Base-by-base conservation (phyloP, 1,140 invertebrate genomes). In the Tetraneura akinire region DNA sequence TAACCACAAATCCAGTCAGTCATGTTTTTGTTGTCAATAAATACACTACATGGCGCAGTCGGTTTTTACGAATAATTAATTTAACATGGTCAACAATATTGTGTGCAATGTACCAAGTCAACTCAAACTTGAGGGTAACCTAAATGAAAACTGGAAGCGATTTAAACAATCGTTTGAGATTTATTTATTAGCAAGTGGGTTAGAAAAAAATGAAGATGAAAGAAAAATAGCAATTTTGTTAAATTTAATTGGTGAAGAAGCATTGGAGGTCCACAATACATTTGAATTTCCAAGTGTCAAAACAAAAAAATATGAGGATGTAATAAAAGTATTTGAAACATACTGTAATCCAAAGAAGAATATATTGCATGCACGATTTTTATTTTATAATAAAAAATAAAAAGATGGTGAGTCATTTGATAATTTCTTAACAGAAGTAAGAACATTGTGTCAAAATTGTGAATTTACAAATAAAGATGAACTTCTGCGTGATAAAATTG, bases 341-440 rank as follows among this genome's bases (percentile, higher is more conserved):
- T n/a, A n/a, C n/a, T n/a, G n/a, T n/a, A 60, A 60, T 60, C 18
- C 18, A 60, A 60, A 60, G 21, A 60, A 55, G 51, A 55, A 55
- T 55, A 55, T 55, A 55, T 18, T 55, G 16, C n/a, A 55, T 55
- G n/a, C 51, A 55, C 51, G 51, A 18, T 55, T 60, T n/a, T n/a
- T n/a, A n/a, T n/a, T n/a, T n/a, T n/a, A n/a, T n/a, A n/a, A n/a
- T n/a, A n/a, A n/a, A n/a, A 60, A 23, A 60, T 21, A 60, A 60
- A 60, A 60, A 60, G 57, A 60, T 21, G 57, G 13, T 11, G 57
- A 60, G 23, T 23, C 57, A 11, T 60, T 60, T 60, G 57, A 21
- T 23, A 60, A 60, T 60, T 60, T 60, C 57, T 23, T 60, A 60
- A 60, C 57, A 60, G 57, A 60, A 60, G 13, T 60, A 60, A 60